Evolutionary conservation across 2,797 vertebrate genomes (phyloP), one percentile per base, ranked within the genome.

Genomic region (Helarctos malayanus): DNA sequence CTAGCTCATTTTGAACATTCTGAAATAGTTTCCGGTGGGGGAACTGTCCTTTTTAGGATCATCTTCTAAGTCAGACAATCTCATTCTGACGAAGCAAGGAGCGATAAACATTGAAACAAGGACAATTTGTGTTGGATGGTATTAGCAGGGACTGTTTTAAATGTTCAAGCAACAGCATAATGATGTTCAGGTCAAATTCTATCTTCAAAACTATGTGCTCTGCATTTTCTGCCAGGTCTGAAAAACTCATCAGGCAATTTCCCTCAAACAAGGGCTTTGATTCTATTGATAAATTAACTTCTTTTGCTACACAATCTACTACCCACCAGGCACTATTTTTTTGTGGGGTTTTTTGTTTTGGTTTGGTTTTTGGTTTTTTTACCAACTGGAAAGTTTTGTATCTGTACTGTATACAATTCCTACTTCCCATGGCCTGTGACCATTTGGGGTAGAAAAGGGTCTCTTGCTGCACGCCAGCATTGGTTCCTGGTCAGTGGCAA

Each of bases 1-100:
- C 91, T 98, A 97, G 63, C 95, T 98, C 47, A 12, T 98, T 98
- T 98, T 98, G 95, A 97, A 94, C 35, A 93, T 10, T 97, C 94
- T 97, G 91, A 98, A 97, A 98, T 98, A 92, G 91, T 75, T 95
- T 84, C 89, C 38, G 21, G 84, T 98, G 96, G 49, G 92, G 91
- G 61, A 97, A 93, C 84, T 96, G 54, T 81, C 59, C 76, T 93
- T 79, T 95, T 95, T 65, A 45, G 73, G 59, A 49, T 71, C 92
- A 91, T 98, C 96, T 87, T 96, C 61, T 97, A 96, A 97, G 98
- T 5, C 0, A 97, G 82, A 63, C 97, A n/a, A 92, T 93, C 63
- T 96, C 95, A 79, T 69, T 85, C 80, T 93, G 81, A 97, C 89
- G 63, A 96, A 95, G 75, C 69, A 88, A 97, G 59, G 56, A 59